Percentiles rank a stretch among this genome's conserved stretches.
phyloP scores from a whole-genome alignment of 1,140 invertebrate species.

The Drosophila bocki region DNA sequence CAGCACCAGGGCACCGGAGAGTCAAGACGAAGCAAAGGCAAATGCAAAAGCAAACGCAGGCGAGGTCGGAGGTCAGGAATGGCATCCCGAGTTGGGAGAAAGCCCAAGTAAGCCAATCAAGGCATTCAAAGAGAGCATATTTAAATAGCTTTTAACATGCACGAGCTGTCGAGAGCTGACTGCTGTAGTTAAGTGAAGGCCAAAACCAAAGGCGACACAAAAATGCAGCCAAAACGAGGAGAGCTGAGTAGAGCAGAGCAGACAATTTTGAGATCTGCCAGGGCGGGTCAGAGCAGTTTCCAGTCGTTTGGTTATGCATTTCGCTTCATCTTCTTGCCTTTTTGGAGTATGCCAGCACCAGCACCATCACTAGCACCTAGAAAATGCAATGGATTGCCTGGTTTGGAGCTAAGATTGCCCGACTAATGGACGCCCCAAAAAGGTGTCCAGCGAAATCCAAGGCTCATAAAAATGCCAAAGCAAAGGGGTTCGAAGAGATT shows the following conservation, averaged over 20 bases:
- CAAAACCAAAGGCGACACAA: slow-evolving; percentile 77
- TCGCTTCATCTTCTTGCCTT: slow-evolving; percentile 47
- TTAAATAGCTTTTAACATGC: slow-evolving; percentile 83
- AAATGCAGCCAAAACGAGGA: slow-evolving; percentile 66
- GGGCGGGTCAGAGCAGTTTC: slow-evolving; percentile 46
- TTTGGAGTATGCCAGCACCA: slow-evolving; percentile 21
- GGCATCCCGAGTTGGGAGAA: slow-evolving; percentile 47
- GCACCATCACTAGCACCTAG: slow-evolving; percentile 13
- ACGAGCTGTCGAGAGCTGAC: slow-evolving; percentile 72
- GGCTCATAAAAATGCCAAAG: slow-evolving; percentile 3
- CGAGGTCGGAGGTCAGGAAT: slow-evolving; percentile 34
- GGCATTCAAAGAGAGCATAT: slow-evolving; percentile 83
- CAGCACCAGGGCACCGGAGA: slow-evolving; percentile 27
- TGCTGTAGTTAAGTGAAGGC: slow-evolving; percentile 79
- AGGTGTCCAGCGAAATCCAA: slow-evolving; percentile 9
- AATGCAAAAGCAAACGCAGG: slow-evolving; percentile 37
- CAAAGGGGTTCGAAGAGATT: background rate
- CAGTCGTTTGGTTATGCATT: slow-evolving; percentile 73
- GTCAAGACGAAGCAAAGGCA: slow-evolving; percentile 43
- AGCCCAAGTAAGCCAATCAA: slow-evolving; percentile 75
- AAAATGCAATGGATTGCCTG: slow-evolving; percentile 51
- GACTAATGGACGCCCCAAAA: slow-evolving; percentile 27
- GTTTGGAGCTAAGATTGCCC: slow-evolving; percentile 19
- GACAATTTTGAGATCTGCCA: slow-evolving; percentile 65
- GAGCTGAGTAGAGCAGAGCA: background rate